phyloP scores from a whole-genome alignment of 2,888 invertebrate species.

The Harpalus rubripes region DNA sequence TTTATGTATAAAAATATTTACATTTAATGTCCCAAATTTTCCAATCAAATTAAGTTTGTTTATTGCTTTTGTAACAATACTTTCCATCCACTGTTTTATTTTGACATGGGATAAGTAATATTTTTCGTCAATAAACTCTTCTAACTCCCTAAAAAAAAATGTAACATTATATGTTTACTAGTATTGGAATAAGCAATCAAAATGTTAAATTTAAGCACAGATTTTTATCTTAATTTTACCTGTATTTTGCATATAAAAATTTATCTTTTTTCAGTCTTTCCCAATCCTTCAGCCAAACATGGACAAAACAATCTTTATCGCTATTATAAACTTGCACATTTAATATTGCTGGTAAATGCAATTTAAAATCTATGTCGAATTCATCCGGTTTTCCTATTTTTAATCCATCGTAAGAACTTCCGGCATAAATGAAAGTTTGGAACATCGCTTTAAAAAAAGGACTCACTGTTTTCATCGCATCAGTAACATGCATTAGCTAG shows the following conservation, averaged over 20 bases:
- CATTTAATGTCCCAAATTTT: background rate
- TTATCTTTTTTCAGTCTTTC: conserved; percentile 18
- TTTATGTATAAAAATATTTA: too few species aligned
- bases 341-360: conserved; percentile 77
- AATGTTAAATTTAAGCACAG: too few species aligned
- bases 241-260: conserved; percentile 59
- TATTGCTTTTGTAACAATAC: conserved; percentile 17
- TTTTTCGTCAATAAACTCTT: background rate
- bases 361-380: conserved; percentile 81
- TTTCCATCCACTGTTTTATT: conserved; percentile 28
- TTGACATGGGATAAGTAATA: conserved; percentile 4
- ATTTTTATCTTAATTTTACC: conserved; percentile 46
- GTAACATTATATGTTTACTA: too few species aligned
- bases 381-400: conserved; percentile 81
- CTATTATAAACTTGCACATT: background rate
- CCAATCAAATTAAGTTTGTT: conserved; percentile 44
- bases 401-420: conserved; percentile 82
- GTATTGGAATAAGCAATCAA: too few species aligned
- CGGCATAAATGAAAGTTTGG: conserved; percentile 77
- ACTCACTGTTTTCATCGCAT: conserved; percentile 73
- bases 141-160: background rate
- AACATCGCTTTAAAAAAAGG: conserved; percentile 73
- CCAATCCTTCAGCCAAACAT: conserved; percentile 3
- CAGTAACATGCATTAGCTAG: conserved; percentile 70
- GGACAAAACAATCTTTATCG: background rate